phyloP scores from a whole-genome alignment of 2,797 vertebrate species.

The Mallotus villosus region DNA sequence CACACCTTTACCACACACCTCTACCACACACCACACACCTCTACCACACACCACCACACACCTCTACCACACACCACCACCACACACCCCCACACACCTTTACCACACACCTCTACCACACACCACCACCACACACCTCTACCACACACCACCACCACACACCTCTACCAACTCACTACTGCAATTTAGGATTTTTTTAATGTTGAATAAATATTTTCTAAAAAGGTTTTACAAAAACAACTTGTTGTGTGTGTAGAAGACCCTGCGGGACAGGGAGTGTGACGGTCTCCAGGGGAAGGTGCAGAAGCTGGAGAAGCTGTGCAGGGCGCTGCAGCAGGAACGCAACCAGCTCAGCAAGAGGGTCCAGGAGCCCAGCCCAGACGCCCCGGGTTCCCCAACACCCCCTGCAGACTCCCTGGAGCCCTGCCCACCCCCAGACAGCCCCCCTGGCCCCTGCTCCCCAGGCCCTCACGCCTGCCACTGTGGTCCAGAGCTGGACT shows the following conservation, averaged over 20 bases:
- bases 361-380: conserved; percentile 80
- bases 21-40: too few species aligned
- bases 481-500: conserved; percentile 54
- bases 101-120: too few species aligned
- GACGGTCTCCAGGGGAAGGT: conserved; percentile 95
- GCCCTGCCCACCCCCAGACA: conserved; percentile 23
- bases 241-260: conserved; percentile 78
- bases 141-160: too few species aligned
- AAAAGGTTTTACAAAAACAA: too few species aligned
- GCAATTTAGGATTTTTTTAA: too few species aligned
- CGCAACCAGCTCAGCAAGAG: conserved; percentile 97
- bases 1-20: too few species aligned
- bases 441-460: conserved; percentile 21
- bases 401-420: conserved; percentile 61
- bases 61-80: too few species aligned
- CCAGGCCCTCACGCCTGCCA: conserved; percentile 57
- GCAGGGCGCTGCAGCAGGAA: conserved; percentile 91
- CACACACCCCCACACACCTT: too few species aligned
- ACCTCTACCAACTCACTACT: too few species aligned
- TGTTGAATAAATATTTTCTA: too few species aligned
- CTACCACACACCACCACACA: too few species aligned
- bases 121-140: too few species aligned
- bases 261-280: conserved; percentile 87
- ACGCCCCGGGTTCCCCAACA: conserved; percentile 43
- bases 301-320: conserved; percentile 92